Conservation (phyloP, 2,888 invertebrate genomes). For the Serripes groenlandicus region DNA sequence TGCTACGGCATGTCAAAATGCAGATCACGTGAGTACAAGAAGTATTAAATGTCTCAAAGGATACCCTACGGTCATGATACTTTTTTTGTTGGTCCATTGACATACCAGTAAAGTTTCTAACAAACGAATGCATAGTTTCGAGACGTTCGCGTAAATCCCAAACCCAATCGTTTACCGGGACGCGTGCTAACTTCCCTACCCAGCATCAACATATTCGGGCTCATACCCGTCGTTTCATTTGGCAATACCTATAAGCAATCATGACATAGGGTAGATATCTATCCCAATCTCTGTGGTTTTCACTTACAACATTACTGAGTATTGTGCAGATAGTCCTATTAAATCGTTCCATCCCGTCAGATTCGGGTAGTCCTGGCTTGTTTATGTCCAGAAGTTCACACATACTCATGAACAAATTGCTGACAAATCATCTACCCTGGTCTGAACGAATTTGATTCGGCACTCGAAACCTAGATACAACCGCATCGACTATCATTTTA, state of each 20-base stretch:
- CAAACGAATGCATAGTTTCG: not conserved
- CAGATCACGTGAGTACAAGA: slow-evolving; percentile 52
- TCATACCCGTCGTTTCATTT: too few relatives aligned
- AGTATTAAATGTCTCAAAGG: too few relatives aligned
- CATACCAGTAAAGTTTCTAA: not conserved
- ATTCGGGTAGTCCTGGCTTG: slow-evolving; percentile 34
- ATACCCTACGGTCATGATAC: too few relatives aligned
- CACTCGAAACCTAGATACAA: slow-evolving; percentile 42
- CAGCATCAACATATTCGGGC: too few relatives aligned
- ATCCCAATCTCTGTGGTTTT: too few relatives aligned
- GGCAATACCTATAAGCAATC: too few relatives aligned
- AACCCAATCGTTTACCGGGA: not conserved
- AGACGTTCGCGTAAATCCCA: not conserved
- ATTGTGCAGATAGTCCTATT: too few relatives aligned
- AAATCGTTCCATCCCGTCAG: too few relatives aligned
- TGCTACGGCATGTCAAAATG: slow-evolving; percentile 63
- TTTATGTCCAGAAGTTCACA: slow-evolving; percentile 43
- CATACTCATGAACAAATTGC: slow-evolving; percentile 50
- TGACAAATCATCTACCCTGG: slow-evolving; percentile 52
- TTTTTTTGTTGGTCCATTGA: not conserved
- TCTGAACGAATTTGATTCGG: slow-evolving; percentile 47
- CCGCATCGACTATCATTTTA: slow-evolving; percentile 32
- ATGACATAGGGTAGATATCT: too few relatives aligned
- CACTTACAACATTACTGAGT: too few relatives aligned
- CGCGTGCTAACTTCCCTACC: too few relatives aligned